Base-by-base conservation (phyloP, 1,140 invertebrate species). In the Thaumatotibia leucotreta region DNA sequence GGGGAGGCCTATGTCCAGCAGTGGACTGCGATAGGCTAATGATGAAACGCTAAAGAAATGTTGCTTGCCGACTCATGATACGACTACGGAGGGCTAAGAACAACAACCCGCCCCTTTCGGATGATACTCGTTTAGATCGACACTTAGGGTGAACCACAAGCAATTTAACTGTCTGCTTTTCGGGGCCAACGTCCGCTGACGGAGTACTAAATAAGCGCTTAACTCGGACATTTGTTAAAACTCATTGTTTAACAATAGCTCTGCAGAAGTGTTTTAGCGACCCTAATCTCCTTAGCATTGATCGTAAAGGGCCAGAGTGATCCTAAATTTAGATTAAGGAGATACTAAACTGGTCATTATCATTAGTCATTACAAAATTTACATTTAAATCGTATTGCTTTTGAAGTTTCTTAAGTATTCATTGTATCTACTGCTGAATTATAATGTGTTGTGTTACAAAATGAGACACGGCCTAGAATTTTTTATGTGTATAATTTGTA, bases 131-230 rank as follows among this genome's bases (percentile, higher is more conserved):
- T 58, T 58, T 58, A 58, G 22, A 58, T 58, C 52, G 52, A 27
- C 52, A 58, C 52, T 58, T 58, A 17, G 52, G 52, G 52, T 58
- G 52, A 29, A 58, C 52, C 52, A 24, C 52, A 58, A 58, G 27
- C 52, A 58, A 58, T 58, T 58, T 58, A 58, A 31, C 52, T 58
- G 52, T 58, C 52, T 58, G 52, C 52, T 31, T 58, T 58, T 58
- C 52, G 27, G 11, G 52, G 52, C 29, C 52, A 58, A 14, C 11
- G 52, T 27, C 24, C 52, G 52, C 52, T 58, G 52, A 58, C 29
- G 11, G 52, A 58, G 52, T 27, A 58, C 20, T 31, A 58, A 58
- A 24, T 58, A 58, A 58, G 3, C 52, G 11, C 24, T 58, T 58
- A 58, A 14, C 24, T 54, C 24, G 24, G 50, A 14, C 50, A 54